These are phyloP conservation scores for Ptychodera flava DNA, from an alignment of 35 echinoderm and acorn worm species.

Conservation along the genomic window DNA sequence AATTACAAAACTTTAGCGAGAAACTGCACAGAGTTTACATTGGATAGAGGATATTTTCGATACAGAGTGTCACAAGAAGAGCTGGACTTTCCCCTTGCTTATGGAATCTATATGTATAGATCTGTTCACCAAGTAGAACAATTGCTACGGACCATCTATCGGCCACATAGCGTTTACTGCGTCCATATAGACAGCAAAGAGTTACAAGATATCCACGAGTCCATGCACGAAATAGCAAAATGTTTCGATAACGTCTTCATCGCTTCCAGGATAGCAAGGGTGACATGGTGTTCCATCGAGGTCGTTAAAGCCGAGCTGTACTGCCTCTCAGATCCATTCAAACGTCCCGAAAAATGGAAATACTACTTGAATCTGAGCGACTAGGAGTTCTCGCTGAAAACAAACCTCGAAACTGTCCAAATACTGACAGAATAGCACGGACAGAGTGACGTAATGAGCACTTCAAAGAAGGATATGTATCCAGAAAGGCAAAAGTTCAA, in stretches of 20 bases:
- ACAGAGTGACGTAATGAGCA: constrained; percentile 63
- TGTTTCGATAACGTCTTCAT: constrained; percentile 75
- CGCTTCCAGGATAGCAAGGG: constrained; percentile 47
- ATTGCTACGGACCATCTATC: constrained; percentile 59
- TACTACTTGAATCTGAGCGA: constrained; percentile 55
- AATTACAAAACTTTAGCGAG: too few relatives aligned
- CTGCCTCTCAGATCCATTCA: constrained; percentile 36
- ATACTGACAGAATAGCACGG: constrained; percentile 47
- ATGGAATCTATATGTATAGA: constrained; percentile 58
- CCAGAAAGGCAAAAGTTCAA: constrained; percentile 17
- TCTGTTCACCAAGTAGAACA: too few relatives aligned
- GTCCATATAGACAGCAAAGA: constrained; percentile 60
- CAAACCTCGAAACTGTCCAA: too few relatives aligned
- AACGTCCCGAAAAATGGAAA: constrained; percentile 31
- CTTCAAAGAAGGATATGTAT: constrained; percentile 36
- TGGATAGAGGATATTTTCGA: too few relatives aligned
- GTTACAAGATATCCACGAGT: constrained; percentile 8
- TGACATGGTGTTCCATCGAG: too few relatives aligned
- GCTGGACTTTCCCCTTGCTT: constrained; percentile 58
- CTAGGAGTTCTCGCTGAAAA: constrained; percentile 61
- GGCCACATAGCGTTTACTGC: constrained; percentile 68
- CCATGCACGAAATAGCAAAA: constrained; percentile 21
- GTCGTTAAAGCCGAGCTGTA: too few relatives aligned
- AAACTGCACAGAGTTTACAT: too few relatives aligned
- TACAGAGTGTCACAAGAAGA: constrained; percentile 65